Conservation (phyloP, 1,140 invertebrate genomes). For the Ruditapes philippinarum region DNA sequence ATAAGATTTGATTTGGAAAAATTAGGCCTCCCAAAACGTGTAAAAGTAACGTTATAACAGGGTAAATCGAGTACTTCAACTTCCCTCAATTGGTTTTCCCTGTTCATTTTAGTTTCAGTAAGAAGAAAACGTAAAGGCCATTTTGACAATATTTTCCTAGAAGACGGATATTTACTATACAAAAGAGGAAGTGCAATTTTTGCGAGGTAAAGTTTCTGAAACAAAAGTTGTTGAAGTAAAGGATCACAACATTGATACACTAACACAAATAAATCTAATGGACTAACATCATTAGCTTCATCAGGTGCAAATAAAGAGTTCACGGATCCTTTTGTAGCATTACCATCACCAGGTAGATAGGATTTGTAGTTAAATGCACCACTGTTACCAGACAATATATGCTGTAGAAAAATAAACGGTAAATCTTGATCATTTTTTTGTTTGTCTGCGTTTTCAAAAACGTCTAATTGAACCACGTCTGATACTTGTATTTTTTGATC, state of each 20-base stretch:
- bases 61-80: not conserved
- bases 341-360: too few species aligned
- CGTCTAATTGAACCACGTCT: too few species aligned
- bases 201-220: not conserved
- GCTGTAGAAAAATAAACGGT: too few species aligned
- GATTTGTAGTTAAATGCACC: too few species aligned
- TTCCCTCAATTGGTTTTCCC: not conserved
- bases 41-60: not conserved
- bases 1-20: not conserved
- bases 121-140: not conserved
- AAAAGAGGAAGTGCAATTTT: not conserved
- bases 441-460: too few species aligned
- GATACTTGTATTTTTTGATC: too few species aligned
- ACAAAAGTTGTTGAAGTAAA: not conserved
- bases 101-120: not conserved
- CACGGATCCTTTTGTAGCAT: too few species aligned
- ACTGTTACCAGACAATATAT: too few species aligned
- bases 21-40: not conserved
- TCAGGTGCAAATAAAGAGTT: too few species aligned
- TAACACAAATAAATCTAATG: not conserved
- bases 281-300: too few species aligned
- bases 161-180: not conserved
- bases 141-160: not conserved
- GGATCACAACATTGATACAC: slow-evolving; percentile 10
- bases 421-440: too few species aligned